phyloP scores from a whole-genome alignment of 2,888 invertebrate genomes.

The Glomeris marginata region DNA sequence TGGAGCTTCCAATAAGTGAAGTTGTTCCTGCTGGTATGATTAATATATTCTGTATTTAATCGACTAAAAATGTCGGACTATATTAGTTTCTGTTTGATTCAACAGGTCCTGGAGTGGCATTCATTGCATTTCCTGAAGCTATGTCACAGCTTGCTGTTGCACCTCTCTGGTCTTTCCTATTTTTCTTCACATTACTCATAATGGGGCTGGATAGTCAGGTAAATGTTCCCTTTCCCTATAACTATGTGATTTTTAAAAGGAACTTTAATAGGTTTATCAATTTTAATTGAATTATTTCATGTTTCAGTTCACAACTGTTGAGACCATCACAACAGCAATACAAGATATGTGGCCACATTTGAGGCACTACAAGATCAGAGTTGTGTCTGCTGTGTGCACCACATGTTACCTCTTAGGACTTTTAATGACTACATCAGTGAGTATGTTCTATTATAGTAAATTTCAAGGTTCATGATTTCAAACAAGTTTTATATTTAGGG shows the following conservation, averaged over 20 bases:
- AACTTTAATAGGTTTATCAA: no score
- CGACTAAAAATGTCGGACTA: background rate
- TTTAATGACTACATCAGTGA: no score
- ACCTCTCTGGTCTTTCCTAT: conserved; percentile 20
- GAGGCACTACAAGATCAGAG: no score
- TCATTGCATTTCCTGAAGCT: conserved; percentile 22
- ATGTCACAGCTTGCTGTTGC: conserved; percentile 20
- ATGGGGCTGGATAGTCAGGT: background rate
- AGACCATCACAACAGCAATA: no score
- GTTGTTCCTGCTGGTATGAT: conserved; percentile 19
- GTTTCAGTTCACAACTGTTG: no score
- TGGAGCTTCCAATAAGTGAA: conserved; percentile 23
- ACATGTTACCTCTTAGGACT: no score
- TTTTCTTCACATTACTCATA: conserved; percentile 19
- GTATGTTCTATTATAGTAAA: no score
- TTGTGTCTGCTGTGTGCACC: no score
- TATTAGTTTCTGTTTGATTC: conserved; percentile 7
- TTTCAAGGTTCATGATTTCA: no score
- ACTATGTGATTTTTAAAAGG: no score
- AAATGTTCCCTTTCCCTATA: background rate
- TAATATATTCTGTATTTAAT: background rate
- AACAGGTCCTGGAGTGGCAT: conserved; percentile 21
- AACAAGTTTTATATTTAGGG: conserved; percentile 36
- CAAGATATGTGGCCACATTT: no score
- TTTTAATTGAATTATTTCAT: no score